These are phyloP conservation scores for Borostomias antarcticus DNA, from an alignment of 2,797 vertebrate genomes.

Conservation along the genomic window DNA sequence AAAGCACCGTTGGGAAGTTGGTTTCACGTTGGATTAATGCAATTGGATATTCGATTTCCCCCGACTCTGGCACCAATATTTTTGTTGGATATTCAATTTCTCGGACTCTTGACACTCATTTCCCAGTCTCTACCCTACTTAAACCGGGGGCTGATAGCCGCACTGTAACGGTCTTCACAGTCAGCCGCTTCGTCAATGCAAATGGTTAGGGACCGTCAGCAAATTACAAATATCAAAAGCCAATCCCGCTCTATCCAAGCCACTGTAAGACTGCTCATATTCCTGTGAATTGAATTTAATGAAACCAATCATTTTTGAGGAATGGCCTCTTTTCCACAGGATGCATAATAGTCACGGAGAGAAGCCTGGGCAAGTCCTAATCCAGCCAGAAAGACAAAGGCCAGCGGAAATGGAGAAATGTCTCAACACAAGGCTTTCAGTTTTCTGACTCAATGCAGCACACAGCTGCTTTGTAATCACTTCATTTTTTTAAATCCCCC, in stretches of 20 bases:
- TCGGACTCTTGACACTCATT: too few relatives aligned
- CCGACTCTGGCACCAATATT: too few relatives aligned
- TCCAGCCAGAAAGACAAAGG: slow-evolving; percentile 1
- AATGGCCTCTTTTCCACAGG: slow-evolving; percentile 12
- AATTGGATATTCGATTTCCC: too few relatives aligned
- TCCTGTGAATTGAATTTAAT: background rate
- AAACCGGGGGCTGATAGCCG: too few relatives aligned
- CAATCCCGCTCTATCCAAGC: slow-evolving; percentile 6
- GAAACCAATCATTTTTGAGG: slow-evolving; percentile 19
- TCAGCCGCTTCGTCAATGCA: too few relatives aligned
- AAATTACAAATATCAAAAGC: too few relatives aligned
- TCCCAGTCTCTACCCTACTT: too few relatives aligned
- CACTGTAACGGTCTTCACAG: too few relatives aligned
- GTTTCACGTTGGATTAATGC: too few relatives aligned
- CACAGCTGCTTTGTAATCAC: slow-evolving; percentile 28
- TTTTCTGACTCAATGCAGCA: slow-evolving; percentile 28
- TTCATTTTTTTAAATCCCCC: slow-evolving; percentile 13
- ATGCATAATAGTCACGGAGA: slow-evolving; percentile 26
- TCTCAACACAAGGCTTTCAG: background rate
- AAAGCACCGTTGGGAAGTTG: too few relatives aligned
- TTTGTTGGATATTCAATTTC: too few relatives aligned
- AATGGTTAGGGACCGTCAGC: too few relatives aligned
- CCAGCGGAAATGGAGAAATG: slow-evolving; percentile 7
- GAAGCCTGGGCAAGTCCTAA: slow-evolving; percentile 10
- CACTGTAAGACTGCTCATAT: background rate